These are phyloP conservation scores for Lasioglossum marginatum DNA, from an alignment of 2,888 invertebrate genomes.

Conservation along the genomic window DNA sequence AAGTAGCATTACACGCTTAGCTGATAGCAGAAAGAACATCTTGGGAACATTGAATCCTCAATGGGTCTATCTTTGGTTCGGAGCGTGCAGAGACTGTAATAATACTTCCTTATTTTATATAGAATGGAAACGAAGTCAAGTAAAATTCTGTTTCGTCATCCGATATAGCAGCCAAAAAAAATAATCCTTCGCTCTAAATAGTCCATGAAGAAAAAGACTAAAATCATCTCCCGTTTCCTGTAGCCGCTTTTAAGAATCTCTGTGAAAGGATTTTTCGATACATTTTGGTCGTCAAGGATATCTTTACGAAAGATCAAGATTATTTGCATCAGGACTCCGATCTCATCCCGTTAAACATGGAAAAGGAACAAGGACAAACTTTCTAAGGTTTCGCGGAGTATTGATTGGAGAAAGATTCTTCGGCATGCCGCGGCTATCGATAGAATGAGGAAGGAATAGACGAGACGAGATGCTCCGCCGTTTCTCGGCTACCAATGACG, in stretches of 20 bases:
- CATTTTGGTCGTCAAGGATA: background rate
- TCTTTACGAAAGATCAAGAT: background rate
- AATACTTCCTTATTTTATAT: background rate
- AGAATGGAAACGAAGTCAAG: background rate
- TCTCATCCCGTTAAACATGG: slow-evolving; percentile 8
- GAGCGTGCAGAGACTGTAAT: background rate
- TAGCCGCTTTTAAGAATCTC: background rate
- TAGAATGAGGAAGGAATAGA: slow-evolving; percentile 45
- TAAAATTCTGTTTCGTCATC: background rate
- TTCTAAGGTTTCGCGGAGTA: slow-evolving; percentile 47
- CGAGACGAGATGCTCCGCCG: slow-evolving; percentile 18
- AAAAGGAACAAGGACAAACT: slow-evolving; percentile 49
- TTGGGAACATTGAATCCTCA: background rate
- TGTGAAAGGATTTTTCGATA: background rate
- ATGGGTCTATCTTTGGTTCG: background rate
- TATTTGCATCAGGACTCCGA: background rate
- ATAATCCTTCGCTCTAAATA: background rate
- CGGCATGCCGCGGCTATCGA: slow-evolving; percentile 13
- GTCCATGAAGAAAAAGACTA: background rate
- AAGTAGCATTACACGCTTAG: background rate
- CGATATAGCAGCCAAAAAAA: background rate
- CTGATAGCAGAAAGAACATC: background rate
- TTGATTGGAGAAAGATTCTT: slow-evolving; percentile 44
- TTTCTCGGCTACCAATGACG: slow-evolving; percentile 27
- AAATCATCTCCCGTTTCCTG: background rate